These are phyloP conservation scores for Actinia tenebrosa DNA, from an alignment of 64 coral and sea anemone species.

Conservation along the genomic window DNA sequence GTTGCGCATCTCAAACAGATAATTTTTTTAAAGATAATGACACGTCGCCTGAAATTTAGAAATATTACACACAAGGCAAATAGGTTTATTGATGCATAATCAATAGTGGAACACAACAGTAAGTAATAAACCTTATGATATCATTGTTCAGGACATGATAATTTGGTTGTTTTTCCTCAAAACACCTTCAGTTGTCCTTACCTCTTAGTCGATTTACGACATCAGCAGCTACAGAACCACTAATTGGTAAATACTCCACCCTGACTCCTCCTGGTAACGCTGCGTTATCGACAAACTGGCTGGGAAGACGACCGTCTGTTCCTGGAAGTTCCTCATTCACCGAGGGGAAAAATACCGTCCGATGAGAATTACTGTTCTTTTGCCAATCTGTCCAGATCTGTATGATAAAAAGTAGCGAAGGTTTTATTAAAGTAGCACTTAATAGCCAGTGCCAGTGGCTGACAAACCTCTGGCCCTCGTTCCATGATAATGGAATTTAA, in stretches of 20 bases:
- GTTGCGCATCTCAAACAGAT: no score
- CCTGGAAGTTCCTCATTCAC: background rate
- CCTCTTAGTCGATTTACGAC: background rate
- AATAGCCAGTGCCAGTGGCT: no score
- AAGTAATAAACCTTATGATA: no score
- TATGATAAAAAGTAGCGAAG: background rate
- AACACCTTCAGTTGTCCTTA: background rate
- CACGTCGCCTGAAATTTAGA: no score
- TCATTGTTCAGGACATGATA: background rate
- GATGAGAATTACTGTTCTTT: background rate
- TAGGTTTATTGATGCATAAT: no score
- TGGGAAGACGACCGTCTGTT: background rate
- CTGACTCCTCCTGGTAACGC: conserved; percentile 36
- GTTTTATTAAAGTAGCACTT: no score
- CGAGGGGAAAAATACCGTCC: conserved; percentile 11
- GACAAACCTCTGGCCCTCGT: no score
- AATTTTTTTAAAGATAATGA: no score
- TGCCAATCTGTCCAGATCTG: conserved; percentile 58
- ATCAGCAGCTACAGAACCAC: background rate
- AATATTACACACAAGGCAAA: no score
- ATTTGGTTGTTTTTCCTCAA: background rate
- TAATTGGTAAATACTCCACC: background rate
- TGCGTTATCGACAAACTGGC: conserved; percentile 19
- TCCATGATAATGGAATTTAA: no score
- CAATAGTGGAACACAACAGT: no score